phyloP scores from a whole-genome alignment of 2,888 invertebrate species.

The Cancer borealis region DNA sequence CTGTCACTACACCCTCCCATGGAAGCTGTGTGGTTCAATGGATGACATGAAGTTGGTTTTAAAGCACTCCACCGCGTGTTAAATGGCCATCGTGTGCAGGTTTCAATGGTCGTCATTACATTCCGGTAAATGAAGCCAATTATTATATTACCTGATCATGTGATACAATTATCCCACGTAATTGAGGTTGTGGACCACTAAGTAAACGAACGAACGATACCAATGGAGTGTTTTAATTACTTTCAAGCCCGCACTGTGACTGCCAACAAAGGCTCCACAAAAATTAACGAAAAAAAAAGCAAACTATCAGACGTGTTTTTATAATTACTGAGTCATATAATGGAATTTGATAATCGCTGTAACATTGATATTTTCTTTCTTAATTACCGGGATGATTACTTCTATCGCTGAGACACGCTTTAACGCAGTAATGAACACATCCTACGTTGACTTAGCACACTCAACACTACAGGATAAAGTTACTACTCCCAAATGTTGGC shows the following conservation, averaged over 20 bases:
- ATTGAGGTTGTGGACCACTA: not conserved
- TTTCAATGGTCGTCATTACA: not conserved
- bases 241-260: not conserved
- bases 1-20: not conserved
- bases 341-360: not conserved
- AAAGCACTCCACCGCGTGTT: not conserved
- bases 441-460: not conserved
- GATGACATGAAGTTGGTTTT: not conserved
- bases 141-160: slow-evolving; percentile 1
- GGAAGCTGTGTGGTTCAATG: not conserved
- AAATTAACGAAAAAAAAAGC: not conserved
- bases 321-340: not conserved
- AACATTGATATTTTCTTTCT: not conserved
- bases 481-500: not conserved
- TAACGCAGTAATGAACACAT: not conserved
- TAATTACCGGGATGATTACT: not conserved
- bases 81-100: not conserved
- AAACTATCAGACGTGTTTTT: not conserved
- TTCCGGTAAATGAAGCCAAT: not conserved
- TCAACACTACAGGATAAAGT: not conserved
- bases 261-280: not conserved
- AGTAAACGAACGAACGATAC: not conserved
- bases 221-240: slow-evolving; percentile 20
- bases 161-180: not conserved
- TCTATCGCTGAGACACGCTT: not conserved